Base-by-base conservation (phyloP, 2,888 invertebrate genomes). In the Steromphala cineraria region DNA sequence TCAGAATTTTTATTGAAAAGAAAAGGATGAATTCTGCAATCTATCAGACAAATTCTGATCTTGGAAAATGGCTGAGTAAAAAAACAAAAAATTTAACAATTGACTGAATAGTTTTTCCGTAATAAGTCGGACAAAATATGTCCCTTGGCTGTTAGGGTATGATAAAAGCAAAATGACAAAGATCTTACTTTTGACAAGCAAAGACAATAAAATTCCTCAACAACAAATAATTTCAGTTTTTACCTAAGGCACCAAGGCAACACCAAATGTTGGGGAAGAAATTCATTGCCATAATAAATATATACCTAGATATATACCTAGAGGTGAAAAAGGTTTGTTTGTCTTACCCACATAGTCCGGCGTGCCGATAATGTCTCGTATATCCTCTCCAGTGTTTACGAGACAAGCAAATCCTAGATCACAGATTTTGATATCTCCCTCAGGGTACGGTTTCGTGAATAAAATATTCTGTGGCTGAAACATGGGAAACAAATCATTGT, bases 321-420 rank as follows among this genome's bases (percentile, higher is more conserved):
- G 1, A 46, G 46, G 46, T 46, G 10, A 46, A 46, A 46, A 46
- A 46, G 1, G 7, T 46, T 2, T 56, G 28, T 3, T 21, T n/a
- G 46, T 67, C 96, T 95, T 90, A 96, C 96, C 97, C 89, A 98
- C 98, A 95, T 98, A 98, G 94, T 99, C 98, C 89, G 98, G 97
- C 80, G 98, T 97, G 93, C 98, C 98, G 89, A 98, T 95, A 92
- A 99, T 98, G 94, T 98, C 98, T 87, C 98, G 95, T 52, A 98
- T 97, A 94, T 98, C 97, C 87, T 97, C 96, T 79, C 97, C 97
- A 83, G 97, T 96, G 93, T 97, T 96, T 92, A 99, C 96, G 87
- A 97, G 96, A 91, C 98, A 96, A 84, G 98, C 92, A 84, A 93
- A 92, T n/a, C 93, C 93, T 53, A 93, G 88, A 85, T 93, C 93